These are phyloP conservation scores for Cataglyphis livida DNA, from an alignment of 2,888 invertebrate species.

Conservation along the genomic window DNA sequence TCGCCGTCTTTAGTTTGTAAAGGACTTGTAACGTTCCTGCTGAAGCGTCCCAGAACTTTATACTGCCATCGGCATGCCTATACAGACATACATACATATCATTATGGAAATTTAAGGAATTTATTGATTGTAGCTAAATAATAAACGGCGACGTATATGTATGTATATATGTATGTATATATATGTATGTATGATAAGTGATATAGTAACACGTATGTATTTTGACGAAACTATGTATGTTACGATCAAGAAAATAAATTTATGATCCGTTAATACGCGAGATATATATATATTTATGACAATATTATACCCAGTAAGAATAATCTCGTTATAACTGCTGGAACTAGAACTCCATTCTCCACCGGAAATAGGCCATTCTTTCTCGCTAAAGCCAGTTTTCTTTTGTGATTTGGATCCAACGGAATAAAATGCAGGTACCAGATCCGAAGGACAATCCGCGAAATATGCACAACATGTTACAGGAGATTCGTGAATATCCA, in stretches of 20 bases:
- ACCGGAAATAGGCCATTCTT: constrained; percentile 98
- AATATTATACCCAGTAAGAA: constrained; percentile 95
- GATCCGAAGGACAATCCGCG: constrained; percentile 98
- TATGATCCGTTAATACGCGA: neutral
- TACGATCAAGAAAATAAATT: neutral
- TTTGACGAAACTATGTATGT: neutral
- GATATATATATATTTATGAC: neutral
- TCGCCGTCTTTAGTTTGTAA: constrained; percentile 99
- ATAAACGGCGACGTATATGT: neutral
- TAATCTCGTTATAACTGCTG: constrained; percentile 98
- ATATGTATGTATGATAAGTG: neutral
- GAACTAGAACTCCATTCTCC: constrained; percentile 98
- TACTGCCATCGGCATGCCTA: constrained; percentile 98
- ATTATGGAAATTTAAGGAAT: constrained; percentile 38
- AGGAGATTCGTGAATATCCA: constrained; percentile 99
- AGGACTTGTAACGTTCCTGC: constrained; percentile 98
- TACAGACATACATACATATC: constrained; percentile 8
- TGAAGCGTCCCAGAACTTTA: constrained; percentile 99
- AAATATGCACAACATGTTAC: constrained; percentile 99
- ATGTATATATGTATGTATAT: neutral
- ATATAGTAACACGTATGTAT: neutral
- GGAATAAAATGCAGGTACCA: constrained; percentile 99
- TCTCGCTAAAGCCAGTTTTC: constrained; percentile 94
- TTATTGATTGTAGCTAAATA: constrained; percentile 26
- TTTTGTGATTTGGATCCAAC: constrained; percentile 93